Evolutionary conservation across 1,140 invertebrate species (phyloP).

Genomic region (Odontomachus brunneus): DNA sequence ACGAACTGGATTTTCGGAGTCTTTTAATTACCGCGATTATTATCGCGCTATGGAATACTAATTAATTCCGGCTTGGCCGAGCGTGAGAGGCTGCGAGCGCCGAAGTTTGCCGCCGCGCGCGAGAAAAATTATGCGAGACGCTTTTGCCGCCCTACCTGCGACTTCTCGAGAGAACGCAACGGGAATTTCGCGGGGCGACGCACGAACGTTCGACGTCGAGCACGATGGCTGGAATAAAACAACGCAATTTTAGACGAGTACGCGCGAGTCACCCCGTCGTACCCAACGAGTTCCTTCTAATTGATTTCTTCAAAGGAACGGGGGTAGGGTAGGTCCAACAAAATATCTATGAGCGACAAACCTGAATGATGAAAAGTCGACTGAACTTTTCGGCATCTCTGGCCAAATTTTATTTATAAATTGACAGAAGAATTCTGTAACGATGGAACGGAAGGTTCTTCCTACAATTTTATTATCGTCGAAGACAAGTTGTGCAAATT

Average conservation of each 20-base stretch:
- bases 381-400: too few species aligned
- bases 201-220: neutral
- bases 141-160: constrained; percentile 10
- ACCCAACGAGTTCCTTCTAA: neutral
- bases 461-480: too few species aligned
- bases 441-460: too few species aligned
- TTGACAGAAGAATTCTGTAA: too few species aligned
- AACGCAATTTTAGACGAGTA: neutral
- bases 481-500: too few species aligned
- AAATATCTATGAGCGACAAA: too few species aligned
- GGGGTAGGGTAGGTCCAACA: too few species aligned
- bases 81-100: neutral
- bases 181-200: neutral
- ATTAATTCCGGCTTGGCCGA: constrained; percentile 60
- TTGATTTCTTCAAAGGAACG: neutral
- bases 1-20: constrained; percentile 58
- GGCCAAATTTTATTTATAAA: too few species aligned
- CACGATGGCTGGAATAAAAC: neutral
- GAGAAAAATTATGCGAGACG: constrained; percentile 56
- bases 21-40: constrained; percentile 65
- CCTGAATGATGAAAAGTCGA: too few species aligned
- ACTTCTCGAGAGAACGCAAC: neutral
- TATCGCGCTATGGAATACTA: constrained; percentile 51
- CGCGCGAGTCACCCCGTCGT: neutral
- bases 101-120: constrained; percentile 12